Evolutionary conservation across 2,888 invertebrate species (phyloP).

Genomic region (Hypselothyrea guttata): DNA sequence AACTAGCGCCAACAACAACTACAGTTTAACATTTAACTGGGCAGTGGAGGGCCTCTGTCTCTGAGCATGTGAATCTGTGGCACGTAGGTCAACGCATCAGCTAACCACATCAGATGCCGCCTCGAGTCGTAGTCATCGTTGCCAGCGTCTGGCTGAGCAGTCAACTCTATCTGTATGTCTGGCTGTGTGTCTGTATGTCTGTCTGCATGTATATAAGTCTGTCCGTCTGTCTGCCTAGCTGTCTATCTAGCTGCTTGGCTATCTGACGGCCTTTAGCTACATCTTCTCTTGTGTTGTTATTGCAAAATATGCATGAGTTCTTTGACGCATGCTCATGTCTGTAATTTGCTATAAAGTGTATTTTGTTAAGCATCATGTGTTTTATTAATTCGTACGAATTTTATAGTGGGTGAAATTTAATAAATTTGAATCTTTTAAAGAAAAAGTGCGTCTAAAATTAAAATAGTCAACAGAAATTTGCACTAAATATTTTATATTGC

Average conservation of each 20-base stretch:
- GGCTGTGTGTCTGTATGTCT: constrained; percentile 33
- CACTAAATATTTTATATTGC: too few species aligned
- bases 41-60: constrained; percentile 10
- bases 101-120: constrained; percentile 26
- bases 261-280: constrained; percentile 55
- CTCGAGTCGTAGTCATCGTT: constrained; percentile 18
- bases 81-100: constrained; percentile 72
- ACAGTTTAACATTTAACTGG: constrained; percentile 40
- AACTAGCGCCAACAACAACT: constrained; percentile 23
- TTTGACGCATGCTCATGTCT: constrained; percentile 60
- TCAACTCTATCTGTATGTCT: constrained; percentile 38
- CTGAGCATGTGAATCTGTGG: constrained; percentile 61
- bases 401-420: too few species aligned
- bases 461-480: too few species aligned
- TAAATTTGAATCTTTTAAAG: too few species aligned
- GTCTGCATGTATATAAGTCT: constrained; percentile 35
- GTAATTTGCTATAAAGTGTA: constrained; percentile 16
- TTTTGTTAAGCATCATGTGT: too few species aligned
- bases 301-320: constrained; percentile 64
- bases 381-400: too few species aligned
- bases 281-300: constrained; percentile 46
- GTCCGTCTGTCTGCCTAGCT: constrained; percentile 29
- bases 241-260: constrained; percentile 35
- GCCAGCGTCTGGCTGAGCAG: constrained; percentile 41
- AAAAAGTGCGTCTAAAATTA: too few species aligned